Evolutionary conservation across 2,888 invertebrate species (phyloP).

Genomic region (Aspidapion aeneum): DNA sequence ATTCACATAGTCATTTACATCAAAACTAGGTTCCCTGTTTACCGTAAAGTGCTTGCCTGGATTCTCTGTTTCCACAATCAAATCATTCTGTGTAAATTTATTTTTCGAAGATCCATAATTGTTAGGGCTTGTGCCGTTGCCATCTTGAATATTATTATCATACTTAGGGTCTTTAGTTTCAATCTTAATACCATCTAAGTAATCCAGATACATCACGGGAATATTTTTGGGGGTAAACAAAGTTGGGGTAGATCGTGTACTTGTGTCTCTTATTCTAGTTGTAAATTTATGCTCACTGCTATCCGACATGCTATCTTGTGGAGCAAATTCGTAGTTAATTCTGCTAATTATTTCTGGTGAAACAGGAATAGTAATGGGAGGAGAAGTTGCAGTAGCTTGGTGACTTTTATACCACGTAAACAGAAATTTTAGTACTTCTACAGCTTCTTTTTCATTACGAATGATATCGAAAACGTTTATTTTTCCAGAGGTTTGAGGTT

Average conservation of each 20-base stretch:
- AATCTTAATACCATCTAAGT: neutral
- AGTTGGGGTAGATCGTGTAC: neutral
- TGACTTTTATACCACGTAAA: constrained; percentile 43
- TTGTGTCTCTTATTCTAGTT: neutral
- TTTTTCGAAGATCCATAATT: no score
- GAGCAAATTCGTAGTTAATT: constrained; percentile 38
- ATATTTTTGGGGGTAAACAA: neutral
- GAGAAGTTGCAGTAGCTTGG: constrained; percentile 30
- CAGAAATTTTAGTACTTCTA: constrained; percentile 43
- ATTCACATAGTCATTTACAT: constrained; percentile 38
- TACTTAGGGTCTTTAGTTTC: constrained; percentile 2
- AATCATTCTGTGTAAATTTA: neutral
- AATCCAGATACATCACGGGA: neutral
- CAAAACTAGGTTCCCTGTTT: constrained; percentile 7
- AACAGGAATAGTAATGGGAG: constrained; percentile 34
- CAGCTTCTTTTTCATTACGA: constrained; percentile 42
- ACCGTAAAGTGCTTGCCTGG: neutral
- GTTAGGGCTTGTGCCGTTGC: constrained; percentile 22
- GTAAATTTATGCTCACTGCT: constrained; percentile 18
- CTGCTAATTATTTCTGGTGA: constrained; percentile 37
- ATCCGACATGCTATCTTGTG: constrained; percentile 14
- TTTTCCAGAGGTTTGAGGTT: constrained; percentile 5
- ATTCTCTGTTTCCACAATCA: neutral
- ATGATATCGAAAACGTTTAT: constrained; percentile 35
- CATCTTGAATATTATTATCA: constrained; percentile 10